These are phyloP conservation scores for Gallinago solitaria DNA, from an alignment of 2,797 vertebrate genomes.

Conservation along the genomic window DNA sequence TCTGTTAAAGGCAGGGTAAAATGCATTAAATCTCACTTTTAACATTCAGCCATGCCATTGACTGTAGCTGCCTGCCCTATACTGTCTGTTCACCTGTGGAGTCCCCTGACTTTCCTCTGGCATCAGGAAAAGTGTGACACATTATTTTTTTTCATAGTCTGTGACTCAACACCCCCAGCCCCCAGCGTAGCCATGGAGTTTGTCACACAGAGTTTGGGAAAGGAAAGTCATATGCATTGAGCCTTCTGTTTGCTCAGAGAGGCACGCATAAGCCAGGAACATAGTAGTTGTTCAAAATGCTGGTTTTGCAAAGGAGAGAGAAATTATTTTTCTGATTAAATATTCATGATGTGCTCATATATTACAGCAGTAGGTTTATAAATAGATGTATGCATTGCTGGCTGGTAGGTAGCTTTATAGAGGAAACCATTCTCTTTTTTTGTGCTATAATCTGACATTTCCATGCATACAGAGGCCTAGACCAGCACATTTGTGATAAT, in stretches of 20 bases:
- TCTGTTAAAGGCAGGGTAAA: neutral
- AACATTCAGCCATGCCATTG: neutral
- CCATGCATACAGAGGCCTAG: neutral
- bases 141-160: neutral
- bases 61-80: neutral
- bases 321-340: neutral
- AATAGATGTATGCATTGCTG: neutral
- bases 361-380: neutral
- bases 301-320: neutral
- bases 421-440: neutral
- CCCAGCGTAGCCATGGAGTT: neutral
- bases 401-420: neutral
- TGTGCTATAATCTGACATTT: neutral
- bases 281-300: neutral
- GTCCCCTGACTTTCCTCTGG: neutral
- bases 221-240: neutral
- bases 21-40: neutral
- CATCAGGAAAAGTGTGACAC: neutral
- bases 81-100: neutral
- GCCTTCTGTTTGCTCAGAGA: neutral
- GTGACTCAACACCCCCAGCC: neutral
- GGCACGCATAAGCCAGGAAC: neutral
- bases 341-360: neutral
- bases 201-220: neutral
- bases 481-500: neutral